Evolutionary conservation across 1,140 invertebrate genomes (phyloP).

Genomic region (Phymorhynchus buccinoides): DNA sequence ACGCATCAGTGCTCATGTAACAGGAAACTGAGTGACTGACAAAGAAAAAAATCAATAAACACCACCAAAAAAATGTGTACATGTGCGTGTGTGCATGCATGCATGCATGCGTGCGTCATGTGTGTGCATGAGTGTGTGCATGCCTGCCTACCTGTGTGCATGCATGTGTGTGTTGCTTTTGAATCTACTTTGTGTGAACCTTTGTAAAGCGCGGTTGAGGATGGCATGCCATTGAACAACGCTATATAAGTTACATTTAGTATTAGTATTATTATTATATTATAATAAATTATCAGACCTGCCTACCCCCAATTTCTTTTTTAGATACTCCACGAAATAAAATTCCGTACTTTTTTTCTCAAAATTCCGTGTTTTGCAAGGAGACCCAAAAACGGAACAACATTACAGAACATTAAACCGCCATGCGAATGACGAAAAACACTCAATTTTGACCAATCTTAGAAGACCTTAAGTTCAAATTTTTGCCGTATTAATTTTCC

Average conservation of each 20-base stretch:
- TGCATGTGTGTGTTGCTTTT: not conserved
- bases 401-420: not conserved
- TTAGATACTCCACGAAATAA: too few species aligned
- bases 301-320: not conserved
- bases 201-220: not conserved
- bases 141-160: too few species aligned
- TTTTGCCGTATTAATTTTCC: not conserved
- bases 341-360: too few species aligned
- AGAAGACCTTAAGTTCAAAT: too few species aligned
- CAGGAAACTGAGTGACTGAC: too few species aligned
- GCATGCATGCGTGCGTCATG: not conserved
- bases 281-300: not conserved
- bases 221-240: not conserved
- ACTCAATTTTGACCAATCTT: too few species aligned
- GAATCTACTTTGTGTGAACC: not conserved
- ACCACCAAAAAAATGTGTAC: too few species aligned
- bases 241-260: not conserved
- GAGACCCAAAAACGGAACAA: too few species aligned
- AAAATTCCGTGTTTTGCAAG: too few species aligned
- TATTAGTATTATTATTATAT: not conserved
- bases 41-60: too few species aligned
- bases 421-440: not conserved
- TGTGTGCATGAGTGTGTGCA: not conserved
- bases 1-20: too few species aligned
- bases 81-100: not conserved